phyloP scores from a whole-genome alignment of 1,140 invertebrate genomes.

The Tetragonula clypearis region DNA sequence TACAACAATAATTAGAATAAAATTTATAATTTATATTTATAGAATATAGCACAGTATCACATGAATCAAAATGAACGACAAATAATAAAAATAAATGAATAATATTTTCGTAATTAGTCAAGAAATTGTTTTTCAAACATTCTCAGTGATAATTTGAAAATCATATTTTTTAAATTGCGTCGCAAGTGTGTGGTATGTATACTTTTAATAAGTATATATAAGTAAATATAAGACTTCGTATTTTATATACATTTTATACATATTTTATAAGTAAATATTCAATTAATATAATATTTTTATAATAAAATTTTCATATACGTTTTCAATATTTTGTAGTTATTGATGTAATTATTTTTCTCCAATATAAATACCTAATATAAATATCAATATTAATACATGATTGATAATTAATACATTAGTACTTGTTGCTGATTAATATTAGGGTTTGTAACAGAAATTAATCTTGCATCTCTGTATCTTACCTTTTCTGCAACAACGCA shows the following conservation, averaged over 20 bases:
- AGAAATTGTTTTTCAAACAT: no score
- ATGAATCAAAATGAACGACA: no score
- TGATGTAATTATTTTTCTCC: background rate
- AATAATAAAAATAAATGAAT: no score
- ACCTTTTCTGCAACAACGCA: constrained; percentile 46
- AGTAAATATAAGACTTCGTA: no score
- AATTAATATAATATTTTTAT: background rate
- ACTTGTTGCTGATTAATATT: background rate
- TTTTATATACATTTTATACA: no score
- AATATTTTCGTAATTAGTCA: no score
- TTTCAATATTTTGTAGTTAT: background rate
- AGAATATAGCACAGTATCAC: no score
- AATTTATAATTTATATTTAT: no score
- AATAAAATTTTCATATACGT: background rate
- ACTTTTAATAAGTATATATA: background rate
- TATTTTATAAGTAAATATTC: background rate
- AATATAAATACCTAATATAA: background rate
- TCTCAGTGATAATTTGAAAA: no score
- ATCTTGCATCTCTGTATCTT: background rate
- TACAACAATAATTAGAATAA: no score
- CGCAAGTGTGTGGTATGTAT: background rate
- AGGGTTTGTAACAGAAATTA: background rate
- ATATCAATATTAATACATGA: background rate
- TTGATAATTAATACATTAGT: background rate
- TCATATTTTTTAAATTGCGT: no score